Evolutionary conservation across 2,113 vertebrate species (phyloP), one percentile per base, ranked within the genome.

Genomic region (Centropus unirufus): DNA sequence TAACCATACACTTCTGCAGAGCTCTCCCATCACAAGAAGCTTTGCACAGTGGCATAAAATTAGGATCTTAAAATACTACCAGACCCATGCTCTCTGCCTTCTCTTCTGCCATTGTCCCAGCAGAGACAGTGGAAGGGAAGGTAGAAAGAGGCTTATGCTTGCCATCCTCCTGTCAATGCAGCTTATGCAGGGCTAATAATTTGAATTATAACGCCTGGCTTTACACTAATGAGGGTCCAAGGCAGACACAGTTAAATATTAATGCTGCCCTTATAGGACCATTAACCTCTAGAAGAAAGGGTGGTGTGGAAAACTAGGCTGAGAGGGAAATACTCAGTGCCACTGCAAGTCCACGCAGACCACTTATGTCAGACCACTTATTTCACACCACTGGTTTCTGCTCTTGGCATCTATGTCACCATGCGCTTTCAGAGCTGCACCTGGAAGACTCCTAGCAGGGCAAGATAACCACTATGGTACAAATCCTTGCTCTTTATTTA

Each of bases 31-130:
- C 2, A 9, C 92, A 70, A 88, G 40, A 18, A 73, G 34, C 54
- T 83, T 86, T 88, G 75, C 72, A 92, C 59, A 81, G 46, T 64
- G 91, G 61, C 74, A 62, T 62, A 75, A 95, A 87, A 89, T 78
- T 52, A 64, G n/a, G 30, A 49, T 18, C 44, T 94, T 87, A 74
- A 94, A 80, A 64, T 88, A 58, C 26, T 66, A 52, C 55, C 36
- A 36, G 67, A 24, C 16, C 55, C 79, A 85, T n/a, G 39, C 49
- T 62, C n/a, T 52, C 51, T 66, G 68, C 51, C 29, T 70, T 30
- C 27, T 84, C 3, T 75, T 39, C 66, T 85, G 62, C 23, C 13
- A 6, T 73, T 86, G 63, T 75, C 3, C 5, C n/a, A 81, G 46
- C 40, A 74, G 73, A 62, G 23, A 24, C 0, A 3, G 27, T 30